Evolutionary conservation across 2,888 invertebrate species (phyloP), one percentile per base, ranked within the genome.

Genomic region (Acronicta psi): DNA sequence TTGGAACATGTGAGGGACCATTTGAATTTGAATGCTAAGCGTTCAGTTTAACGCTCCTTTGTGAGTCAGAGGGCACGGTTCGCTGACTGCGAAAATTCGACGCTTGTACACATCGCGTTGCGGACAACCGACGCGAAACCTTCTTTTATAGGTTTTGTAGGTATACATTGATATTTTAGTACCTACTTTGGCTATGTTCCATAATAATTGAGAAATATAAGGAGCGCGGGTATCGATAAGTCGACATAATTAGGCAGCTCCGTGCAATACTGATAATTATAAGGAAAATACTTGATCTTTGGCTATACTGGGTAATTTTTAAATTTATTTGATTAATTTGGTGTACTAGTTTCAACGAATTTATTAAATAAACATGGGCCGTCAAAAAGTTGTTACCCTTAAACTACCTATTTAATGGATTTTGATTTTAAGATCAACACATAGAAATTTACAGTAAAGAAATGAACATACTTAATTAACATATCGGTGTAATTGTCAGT

Each of bases 61-160:
- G 88, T 92, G 90, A 90, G 83, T 90, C 89, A 89, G 84, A 79
- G 77, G 68, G 75, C 83, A 90, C 86, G 93, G 88, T 91, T 85
- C 81, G 92, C 82, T 91, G 91, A 66, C 82, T 89, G 89, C 87
- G 88, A 91, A 92, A 92, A 92, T 91, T 89, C 80, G 85, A 87
- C 81, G 83, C 83, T 86, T 75, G 82, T 64, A 77, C 65, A 77
- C 80, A 77, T 72, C 78, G 77, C 68, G 75, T 67, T 75, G 64
- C 71, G 75, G 62, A 71, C 77, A 72, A 75, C 69, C 69, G 72
- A 63, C 68, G 77, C 74, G 73, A 73, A 69, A 73, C 69, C 59
- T 64, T 61, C 67, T 73, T 60, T 57, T 66, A 65, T 11, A 29
- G 1, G 1, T n/a, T n/a, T n/a, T n/a, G n/a, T 29, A 29, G 1